A percentile compares a stretch with the other conserved stretches of the same genome.
Conservation (phyloP, 2,797 vertebrate genomes). For the Cryptoprocta ferox region DNA sequence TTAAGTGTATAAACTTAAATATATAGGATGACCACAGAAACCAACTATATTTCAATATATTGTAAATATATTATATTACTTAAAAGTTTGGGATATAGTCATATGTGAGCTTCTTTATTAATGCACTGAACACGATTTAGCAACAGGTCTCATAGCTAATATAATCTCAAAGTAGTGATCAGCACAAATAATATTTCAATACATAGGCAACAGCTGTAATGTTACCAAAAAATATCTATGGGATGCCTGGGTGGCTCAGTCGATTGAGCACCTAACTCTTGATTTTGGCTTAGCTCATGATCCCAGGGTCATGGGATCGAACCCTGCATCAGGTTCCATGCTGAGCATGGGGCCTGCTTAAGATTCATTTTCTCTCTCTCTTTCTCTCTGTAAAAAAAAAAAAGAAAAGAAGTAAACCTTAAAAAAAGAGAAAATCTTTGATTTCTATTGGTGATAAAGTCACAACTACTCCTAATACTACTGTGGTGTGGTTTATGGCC, state of each 20-base stretch:
- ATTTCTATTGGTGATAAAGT: conserved; percentile 43
- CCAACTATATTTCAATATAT: neutral
- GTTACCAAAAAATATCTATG: neutral
- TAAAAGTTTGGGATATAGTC: neutral
- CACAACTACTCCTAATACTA: neutral
- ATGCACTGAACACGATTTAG: neutral
- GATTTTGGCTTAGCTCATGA: too few relatives aligned
- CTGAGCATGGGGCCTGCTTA: too few relatives aligned
- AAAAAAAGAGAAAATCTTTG: neutral
- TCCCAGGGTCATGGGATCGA: too few relatives aligned
- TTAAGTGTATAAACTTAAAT: conserved; percentile 1
- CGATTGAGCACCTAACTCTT: too few relatives aligned
- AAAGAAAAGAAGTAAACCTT: too few relatives aligned
- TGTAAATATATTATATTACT: neutral
- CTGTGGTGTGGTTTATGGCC: neutral
- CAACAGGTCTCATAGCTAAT: neutral
- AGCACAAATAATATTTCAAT: neutral
- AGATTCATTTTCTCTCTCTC: too few relatives aligned
- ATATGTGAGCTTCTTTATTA: conserved; percentile 18
- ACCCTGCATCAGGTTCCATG: too few relatives aligned
- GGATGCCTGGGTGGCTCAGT: too few relatives aligned
- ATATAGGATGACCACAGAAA: conserved; percentile 17
- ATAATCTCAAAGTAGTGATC: conserved; percentile 22
- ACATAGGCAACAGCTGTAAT: neutral
- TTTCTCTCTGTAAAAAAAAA: too few relatives aligned